phyloP scores from a whole-genome alignment of 2,113 vertebrate species.

The Semnornis frantzii region DNA sequence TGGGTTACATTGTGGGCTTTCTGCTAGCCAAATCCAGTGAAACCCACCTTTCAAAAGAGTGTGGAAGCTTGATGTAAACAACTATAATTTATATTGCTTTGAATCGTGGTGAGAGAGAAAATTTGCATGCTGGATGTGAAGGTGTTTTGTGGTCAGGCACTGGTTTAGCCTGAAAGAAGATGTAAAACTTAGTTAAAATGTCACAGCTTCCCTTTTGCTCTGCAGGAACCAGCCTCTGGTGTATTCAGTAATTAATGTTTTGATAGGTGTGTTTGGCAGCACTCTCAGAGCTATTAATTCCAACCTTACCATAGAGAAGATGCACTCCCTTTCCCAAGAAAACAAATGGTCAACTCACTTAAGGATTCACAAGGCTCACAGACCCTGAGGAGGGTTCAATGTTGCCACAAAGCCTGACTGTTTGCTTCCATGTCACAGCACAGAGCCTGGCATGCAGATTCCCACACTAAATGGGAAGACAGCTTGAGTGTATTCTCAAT shows the following conservation, averaged over 20 bases:
- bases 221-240: neutral
- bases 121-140: neutral
- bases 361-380: neutral
- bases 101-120: neutral
- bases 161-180: neutral
- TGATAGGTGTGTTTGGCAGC: constrained; percentile 9
- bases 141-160: neutral
- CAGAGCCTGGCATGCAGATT: neutral
- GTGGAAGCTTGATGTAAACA: constrained; percentile 22
- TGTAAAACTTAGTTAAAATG: constrained; percentile 45
- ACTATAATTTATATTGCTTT: constrained; percentile 33
- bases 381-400: neutral
- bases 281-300: neutral
- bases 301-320: neutral
- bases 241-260: constrained; percentile 35
- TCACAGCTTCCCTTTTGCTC: constrained; percentile 16
- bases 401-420: neutral
- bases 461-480: neutral
- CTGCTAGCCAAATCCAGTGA: neutral
- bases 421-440: neutral
- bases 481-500: neutral
- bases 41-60: neutral
- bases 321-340: neutral
- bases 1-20: neutral
- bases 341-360: neutral